phyloP scores from a whole-genome alignment of 2,113 vertebrate species.

The Notechis scutatus region DNA sequence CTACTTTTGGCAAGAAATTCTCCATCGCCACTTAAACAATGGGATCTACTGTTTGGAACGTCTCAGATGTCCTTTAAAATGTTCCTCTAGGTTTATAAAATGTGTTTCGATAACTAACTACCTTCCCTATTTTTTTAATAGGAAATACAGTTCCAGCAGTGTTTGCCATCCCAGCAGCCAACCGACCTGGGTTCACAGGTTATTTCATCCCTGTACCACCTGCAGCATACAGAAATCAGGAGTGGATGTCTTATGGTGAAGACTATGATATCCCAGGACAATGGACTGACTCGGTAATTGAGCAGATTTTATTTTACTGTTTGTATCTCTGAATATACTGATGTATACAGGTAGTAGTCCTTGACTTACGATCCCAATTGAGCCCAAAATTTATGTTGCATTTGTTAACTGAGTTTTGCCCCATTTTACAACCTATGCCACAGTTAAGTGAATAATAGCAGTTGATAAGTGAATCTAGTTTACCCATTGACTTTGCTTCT shows the following conservation, averaged over 20 bases:
- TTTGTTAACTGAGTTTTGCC: not conserved
- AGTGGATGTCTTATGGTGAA: slow-evolving; percentile 94
- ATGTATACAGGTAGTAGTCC: not conserved
- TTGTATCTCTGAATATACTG: not conserved
- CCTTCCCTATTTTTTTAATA: slow-evolving; percentile 57
- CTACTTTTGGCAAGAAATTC: not conserved
- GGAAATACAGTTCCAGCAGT: slow-evolving; percentile 95
- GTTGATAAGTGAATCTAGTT: not conserved
- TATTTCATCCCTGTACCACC: slow-evolving; percentile 92
- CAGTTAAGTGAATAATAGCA: not conserved
- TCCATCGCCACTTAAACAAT: not conserved
- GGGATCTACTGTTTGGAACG: not conserved
- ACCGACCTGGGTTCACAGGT: slow-evolving; percentile 84
- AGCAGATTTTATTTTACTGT: slow-evolving; percentile 15
- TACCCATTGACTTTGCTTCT: not conserved
- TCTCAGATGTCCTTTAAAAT: not conserved
- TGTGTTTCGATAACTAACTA: slow-evolving; percentile 18
- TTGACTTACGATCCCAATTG: not conserved
- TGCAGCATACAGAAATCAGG: slow-evolving; percentile 88
- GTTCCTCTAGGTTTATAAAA: not conserved
- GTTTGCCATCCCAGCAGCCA: slow-evolving; percentile 94
- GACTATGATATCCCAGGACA: slow-evolving; percentile 88
- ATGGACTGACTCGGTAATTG: slow-evolving; percentile 94
- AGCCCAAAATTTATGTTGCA: not conserved
- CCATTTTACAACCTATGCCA: not conserved